Conservation (phyloP, 2,888 invertebrate species). For the Pheosia gnoma region DNA sequence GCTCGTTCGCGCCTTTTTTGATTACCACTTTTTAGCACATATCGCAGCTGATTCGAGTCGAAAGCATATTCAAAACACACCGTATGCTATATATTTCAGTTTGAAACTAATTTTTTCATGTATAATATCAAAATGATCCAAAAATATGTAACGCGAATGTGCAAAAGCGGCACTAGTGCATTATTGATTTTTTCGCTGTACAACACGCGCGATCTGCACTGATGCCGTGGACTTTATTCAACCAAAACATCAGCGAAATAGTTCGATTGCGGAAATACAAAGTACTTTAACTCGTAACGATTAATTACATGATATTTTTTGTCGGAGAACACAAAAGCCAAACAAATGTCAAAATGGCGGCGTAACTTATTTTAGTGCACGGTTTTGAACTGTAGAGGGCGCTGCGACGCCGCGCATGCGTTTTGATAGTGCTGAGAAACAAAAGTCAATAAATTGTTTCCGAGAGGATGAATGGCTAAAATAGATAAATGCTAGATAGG, state of each 20-base stretch:
- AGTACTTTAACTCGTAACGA: slow-evolving; percentile 47
- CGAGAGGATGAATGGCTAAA: neutral
- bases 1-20: slow-evolving; percentile 78
- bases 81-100: slow-evolving; percentile 26
- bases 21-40: slow-evolving; percentile 51
- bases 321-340: slow-evolving; percentile 78
- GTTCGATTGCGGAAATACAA: slow-evolving; percentile 48
- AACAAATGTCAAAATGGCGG: slow-evolving; percentile 85
- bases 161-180: slow-evolving; percentile 76
- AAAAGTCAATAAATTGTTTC: slow-evolving; percentile 51
- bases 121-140: slow-evolving; percentile 45
- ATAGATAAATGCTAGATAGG: too few relatives aligned
- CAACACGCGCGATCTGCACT: slow-evolving; percentile 50
- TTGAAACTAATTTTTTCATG: slow-evolving; percentile 19
- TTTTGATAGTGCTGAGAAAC: slow-evolving; percentile 54
- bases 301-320: slow-evolving; percentile 67
- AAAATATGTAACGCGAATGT: slow-evolving; percentile 62
- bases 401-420: slow-evolving; percentile 70
- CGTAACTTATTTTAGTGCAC: slow-evolving; percentile 58
- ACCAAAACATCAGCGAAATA: slow-evolving; percentile 41
- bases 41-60: slow-evolving; percentile 20
- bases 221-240: slow-evolving; percentile 47
- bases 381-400: slow-evolving; percentile 65
- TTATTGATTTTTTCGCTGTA: slow-evolving; percentile 75
- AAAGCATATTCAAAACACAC: slow-evolving; percentile 28